These are phyloP conservation scores for Gastrophysa polygoni DNA, from an alignment of 2,888 invertebrate species.

Conservation along the genomic window DNA sequence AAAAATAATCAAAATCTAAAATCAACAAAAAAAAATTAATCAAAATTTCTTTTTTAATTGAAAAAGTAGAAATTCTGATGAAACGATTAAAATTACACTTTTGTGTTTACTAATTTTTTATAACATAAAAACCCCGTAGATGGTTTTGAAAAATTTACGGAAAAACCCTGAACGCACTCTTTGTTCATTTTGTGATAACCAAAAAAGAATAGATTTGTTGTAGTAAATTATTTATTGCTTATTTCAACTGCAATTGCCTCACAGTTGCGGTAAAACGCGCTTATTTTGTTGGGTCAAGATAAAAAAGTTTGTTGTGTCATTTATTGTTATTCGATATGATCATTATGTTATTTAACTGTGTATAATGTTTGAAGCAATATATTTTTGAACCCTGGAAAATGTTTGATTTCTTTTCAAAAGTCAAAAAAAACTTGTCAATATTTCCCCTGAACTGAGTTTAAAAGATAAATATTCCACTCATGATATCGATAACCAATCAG, in stretches of 20 bases:
- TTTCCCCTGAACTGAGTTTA: no score
- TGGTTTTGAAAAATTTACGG: no score
- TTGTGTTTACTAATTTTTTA: no score
- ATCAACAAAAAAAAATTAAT: no score
- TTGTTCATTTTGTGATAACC: conserved; percentile 4
- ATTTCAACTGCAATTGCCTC: not conserved
- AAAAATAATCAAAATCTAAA: no score
- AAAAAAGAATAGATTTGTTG: conserved; percentile 16
- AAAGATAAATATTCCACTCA: no score
- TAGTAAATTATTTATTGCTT: conserved; percentile 23
- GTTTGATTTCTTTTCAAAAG: not conserved
- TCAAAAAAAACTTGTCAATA: not conserved
- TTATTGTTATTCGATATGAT: not conserved
- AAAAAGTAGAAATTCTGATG: no score
- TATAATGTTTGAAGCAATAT: not conserved
- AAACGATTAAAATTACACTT: no score
- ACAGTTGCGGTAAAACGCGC: not conserved
- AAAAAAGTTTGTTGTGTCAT: conserved; percentile 11
- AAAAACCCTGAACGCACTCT: no score
- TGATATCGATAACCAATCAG: no score
- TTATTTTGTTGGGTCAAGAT: conserved; percentile 2
- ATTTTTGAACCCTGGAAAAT: conserved; percentile 4
- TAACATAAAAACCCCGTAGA: no score
- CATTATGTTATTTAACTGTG: conserved; percentile 4
- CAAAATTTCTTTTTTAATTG: no score